Evolutionary conservation across 2,113 vertebrate species (phyloP).

Genomic region (Lipotes vexillifer): DNA sequence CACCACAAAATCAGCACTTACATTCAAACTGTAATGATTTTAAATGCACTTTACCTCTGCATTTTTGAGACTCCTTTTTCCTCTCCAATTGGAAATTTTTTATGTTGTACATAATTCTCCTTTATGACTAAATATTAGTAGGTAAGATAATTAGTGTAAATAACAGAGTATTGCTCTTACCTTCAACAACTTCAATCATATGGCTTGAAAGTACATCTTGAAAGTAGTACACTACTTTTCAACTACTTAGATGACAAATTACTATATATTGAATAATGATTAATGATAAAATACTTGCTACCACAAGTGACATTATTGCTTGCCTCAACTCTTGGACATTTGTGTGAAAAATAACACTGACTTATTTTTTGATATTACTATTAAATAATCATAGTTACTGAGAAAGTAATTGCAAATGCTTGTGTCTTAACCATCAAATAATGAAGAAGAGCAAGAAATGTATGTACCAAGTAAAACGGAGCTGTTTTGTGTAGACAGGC

Average conservation of each 20-base stretch:
- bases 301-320: neutral
- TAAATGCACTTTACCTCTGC: neutral
- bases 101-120: neutral
- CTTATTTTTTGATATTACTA: neutral
- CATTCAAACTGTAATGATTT: neutral
- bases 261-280: neutral
- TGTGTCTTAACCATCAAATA: neutral
- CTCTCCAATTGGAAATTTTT: neutral
- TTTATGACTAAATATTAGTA: neutral
- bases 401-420: neutral
- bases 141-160: neutral
- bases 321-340: neutral
- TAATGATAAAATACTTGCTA: conserved; percentile 28
- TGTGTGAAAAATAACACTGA: neutral
- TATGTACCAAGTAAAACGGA: neutral
- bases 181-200: neutral
- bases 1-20: neutral
- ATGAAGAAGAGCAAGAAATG: neutral
- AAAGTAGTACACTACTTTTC: neutral
- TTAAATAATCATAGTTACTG: neutral
- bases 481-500: neutral
- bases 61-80: neutral
- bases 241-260: neutral
- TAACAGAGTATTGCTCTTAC: neutral
- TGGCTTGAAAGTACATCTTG: neutral